Conservation (phyloP, 2,888 invertebrate species). For the Philereme vetulata region DNA sequence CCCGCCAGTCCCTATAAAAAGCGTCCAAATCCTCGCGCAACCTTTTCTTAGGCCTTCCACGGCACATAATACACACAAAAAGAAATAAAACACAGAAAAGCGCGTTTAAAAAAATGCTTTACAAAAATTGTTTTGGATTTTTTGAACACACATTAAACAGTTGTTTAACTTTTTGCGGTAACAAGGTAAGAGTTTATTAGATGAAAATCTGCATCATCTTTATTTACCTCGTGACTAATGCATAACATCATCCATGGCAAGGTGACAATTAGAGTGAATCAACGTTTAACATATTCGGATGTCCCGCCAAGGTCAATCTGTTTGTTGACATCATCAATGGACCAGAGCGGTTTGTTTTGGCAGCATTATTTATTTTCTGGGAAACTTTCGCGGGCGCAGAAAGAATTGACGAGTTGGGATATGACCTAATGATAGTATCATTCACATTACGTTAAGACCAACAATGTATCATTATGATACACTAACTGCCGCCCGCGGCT, state of each 20-base stretch:
- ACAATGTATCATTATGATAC: no score
- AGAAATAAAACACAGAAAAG: neutral
- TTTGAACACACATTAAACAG: no score
- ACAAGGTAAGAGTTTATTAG: no score
- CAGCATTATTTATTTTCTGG: constrained; percentile 9
- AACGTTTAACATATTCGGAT: constrained; percentile 24
- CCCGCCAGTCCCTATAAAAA: no score
- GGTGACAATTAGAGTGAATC: constrained; percentile 52
- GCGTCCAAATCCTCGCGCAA: no score
- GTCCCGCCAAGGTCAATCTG: constrained; percentile 26
- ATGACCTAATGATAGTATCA: neutral
- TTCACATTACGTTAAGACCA: no score
- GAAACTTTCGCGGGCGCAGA: constrained; percentile 3
- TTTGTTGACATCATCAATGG: constrained; percentile 36
- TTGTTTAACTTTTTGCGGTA: no score
- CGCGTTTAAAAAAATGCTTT: no score
- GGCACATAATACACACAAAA: no score
- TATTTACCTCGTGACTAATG: constrained; percentile 23
- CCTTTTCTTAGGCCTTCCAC: no score
- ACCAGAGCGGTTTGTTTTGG: constrained; percentile 11
- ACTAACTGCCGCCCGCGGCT: no score
- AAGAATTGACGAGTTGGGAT: neutral
- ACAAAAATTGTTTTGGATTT: no score
- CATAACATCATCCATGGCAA: constrained; percentile 54
- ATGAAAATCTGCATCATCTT: constrained; percentile 8